Percentiles rank a stretch among this genome's conserved stretches.
These are phyloP conservation scores for Scolopax rusticola DNA, from an alignment of 2,797 vertebrate species.

Conservation along the genomic window DNA sequence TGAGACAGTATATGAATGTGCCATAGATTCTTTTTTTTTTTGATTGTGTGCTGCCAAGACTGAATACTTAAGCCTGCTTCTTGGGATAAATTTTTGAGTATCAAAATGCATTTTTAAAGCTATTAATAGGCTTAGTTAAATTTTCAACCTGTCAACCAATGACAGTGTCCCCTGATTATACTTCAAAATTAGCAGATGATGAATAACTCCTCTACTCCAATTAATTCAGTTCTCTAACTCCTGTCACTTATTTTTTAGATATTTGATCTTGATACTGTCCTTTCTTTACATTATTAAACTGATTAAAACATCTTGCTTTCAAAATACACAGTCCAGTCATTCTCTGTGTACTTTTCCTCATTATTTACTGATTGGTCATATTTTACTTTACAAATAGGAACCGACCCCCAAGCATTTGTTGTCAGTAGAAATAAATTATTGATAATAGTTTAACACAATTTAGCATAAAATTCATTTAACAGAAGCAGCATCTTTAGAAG, in stretches of 20 bases:
- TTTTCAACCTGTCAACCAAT: slow-evolving; percentile 62
- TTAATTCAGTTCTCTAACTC: slow-evolving; percentile 51
- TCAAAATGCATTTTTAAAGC: slow-evolving; percentile 24
- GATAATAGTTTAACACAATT: neutral
- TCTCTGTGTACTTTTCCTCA: neutral
- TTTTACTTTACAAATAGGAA: neutral
- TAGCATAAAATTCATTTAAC: neutral
- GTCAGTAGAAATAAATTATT: neutral
- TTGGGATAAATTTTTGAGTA: slow-evolving; percentile 24
- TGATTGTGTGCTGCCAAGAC: neutral
- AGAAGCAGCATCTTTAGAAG: neutral
- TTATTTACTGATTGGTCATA: neutral
- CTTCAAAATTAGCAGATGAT: slow-evolving; percentile 61
- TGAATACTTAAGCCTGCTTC: neutral
- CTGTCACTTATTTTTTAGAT: slow-evolving; percentile 40
- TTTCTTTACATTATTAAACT: neutral
- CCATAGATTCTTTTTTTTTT: neutral
- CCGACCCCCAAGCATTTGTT: neutral
- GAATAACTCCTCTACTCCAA: slow-evolving; percentile 59
- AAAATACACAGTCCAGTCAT: neutral
- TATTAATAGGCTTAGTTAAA: slow-evolving; percentile 53
- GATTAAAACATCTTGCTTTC: neutral
- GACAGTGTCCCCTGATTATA: slow-evolving; percentile 61
- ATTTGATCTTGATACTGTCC: slow-evolving; percentile 20
- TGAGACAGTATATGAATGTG: neutral